Conservation (phyloP, 1,140 invertebrate genomes). For the Nautilus pompilius region DNA sequence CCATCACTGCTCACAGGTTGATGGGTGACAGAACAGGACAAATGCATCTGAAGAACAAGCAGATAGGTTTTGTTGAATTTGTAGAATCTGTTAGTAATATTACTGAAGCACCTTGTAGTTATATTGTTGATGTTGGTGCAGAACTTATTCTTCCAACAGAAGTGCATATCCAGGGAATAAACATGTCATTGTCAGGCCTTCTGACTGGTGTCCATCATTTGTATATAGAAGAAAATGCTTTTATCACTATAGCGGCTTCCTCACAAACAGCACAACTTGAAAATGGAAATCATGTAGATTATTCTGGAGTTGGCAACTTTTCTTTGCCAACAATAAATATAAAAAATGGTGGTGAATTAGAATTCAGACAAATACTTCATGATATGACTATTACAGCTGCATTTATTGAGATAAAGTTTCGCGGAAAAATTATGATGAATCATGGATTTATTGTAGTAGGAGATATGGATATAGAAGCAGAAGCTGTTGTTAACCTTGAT, state of each 20-base stretch:
- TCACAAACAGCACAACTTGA: constrained; percentile 35
- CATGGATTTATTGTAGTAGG: constrained; percentile 36
- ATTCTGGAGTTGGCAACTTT: constrained; percentile 35
- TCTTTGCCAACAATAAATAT: constrained; percentile 32
- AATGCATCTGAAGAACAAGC: constrained; percentile 32
- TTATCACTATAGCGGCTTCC: constrained; percentile 25
- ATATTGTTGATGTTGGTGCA: constrained; percentile 35
- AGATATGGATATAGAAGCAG: constrained; percentile 33
- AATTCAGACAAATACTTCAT: constrained; percentile 26
- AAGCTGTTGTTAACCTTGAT: constrained; percentile 24
- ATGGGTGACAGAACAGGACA: constrained; percentile 38
- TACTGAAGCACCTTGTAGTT: constrained; percentile 41
- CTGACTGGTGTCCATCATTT: constrained; percentile 40
- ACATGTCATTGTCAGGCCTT: constrained; percentile 29
- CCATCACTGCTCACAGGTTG: constrained; percentile 26
- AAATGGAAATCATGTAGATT: constrained; percentile 26
- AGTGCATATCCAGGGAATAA: constrained; percentile 38
- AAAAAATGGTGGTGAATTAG: constrained; percentile 20
- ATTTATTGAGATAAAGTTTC: constrained; percentile 36
- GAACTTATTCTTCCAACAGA: constrained; percentile 41
- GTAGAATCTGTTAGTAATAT: constrained; percentile 38
- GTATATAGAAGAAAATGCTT: constrained; percentile 30
- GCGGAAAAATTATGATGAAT: constrained; percentile 31
- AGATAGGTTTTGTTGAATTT: constrained; percentile 29
- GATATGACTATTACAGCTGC: constrained; percentile 31